Evolutionary conservation across 2,888 invertebrate species (phyloP), one percentile per base, ranked within the genome.

Genomic region (Agrypnus murinus): DNA sequence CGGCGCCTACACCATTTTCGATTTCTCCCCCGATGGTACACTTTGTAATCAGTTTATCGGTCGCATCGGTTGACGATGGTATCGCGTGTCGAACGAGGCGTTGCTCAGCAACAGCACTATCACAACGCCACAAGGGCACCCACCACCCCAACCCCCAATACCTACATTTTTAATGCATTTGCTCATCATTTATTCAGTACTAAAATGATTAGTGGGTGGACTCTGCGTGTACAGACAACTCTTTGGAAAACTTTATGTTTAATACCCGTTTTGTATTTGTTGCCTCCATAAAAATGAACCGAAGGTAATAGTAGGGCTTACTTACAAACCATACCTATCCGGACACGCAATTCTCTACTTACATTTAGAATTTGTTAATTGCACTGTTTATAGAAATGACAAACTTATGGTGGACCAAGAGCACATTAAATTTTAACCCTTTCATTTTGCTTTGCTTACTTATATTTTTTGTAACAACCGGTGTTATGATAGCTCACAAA

Each of bases 111-210:
- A 84, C 84, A 73, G 76, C 77, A 81, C 83, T 81, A 81, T 83
- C 82, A 82, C 83, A 82, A 83, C 82, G 81, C 75, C 74, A 74
- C 76, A 64, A 71, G 62, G 66, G 64, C 72, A 69, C 75, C 76
- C 74, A 58, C 77, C 76, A 69, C 75, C 77, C 77, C 77, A 78
- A 76, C 78, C 75, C 79, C 73, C 75, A 73, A 76, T 75, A 78
- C 78, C 73, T 84, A 79, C 82, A 84, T 84, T 82, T 84, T 84
- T 84, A 84, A 84, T 84, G 81, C 75, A 76, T 74, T 74, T 74
- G 78, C 79, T 82, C 83, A 84, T 84, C 82, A 83, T 83, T 84
- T 83, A 84, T 84, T 84, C 82, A 84, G 77, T 75, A 77, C 73
- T 79, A 80, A 81, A 83, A 83, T 83, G 83, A 84, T 84, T 83